Percentiles rank a stretch among this genome's conserved stretches.
These are phyloP conservation scores for Acleris cristana DNA, from an alignment of 2,888 invertebrate species.

Conservation along the genomic window DNA sequence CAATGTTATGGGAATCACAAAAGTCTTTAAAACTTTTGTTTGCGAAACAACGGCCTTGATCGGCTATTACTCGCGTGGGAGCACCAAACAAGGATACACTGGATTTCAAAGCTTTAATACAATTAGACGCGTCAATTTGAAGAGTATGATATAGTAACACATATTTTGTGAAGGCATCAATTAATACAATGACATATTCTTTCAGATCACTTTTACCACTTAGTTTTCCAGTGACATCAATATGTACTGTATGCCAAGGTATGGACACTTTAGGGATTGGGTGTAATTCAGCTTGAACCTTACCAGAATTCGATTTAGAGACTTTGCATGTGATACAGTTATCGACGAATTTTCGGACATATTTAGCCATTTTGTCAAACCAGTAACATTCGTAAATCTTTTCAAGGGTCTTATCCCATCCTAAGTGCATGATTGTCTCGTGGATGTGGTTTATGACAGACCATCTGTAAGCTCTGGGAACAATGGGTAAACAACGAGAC, in stretches of 20 bases:
- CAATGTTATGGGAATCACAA: no score
- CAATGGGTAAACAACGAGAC: background rate
- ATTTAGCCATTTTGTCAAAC: slow-evolving; percentile 20
- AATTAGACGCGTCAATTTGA: background rate
- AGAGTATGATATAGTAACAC: background rate
- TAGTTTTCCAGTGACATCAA: no score
- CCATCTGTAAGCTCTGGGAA: background rate
- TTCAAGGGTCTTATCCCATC: slow-evolving; percentile 19
- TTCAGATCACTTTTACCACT: background rate
- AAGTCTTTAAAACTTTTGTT: no score
- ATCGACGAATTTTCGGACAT: slow-evolving; percentile 32
- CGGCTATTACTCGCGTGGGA: slow-evolving; percentile 30
- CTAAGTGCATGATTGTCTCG: slow-evolving; percentile 1
- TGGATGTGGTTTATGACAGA: slow-evolving; percentile 8
- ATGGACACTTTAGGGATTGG: background rate
- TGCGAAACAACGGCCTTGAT: no score
- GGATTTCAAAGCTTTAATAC: background rate
- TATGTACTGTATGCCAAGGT: slow-evolving; percentile 1
- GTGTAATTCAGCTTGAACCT: background rate
- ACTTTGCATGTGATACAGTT: slow-evolving; percentile 27
- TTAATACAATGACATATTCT: background rate
- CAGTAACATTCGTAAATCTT: slow-evolving; percentile 20
- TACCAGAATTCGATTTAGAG: slow-evolving; percentile 23
- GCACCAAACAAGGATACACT: slow-evolving; percentile 4
- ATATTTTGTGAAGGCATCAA: background rate